Evolutionary conservation across 2,888 invertebrate genomes (phyloP).

Genomic region (Fissipunctia ypsillon): DNA sequence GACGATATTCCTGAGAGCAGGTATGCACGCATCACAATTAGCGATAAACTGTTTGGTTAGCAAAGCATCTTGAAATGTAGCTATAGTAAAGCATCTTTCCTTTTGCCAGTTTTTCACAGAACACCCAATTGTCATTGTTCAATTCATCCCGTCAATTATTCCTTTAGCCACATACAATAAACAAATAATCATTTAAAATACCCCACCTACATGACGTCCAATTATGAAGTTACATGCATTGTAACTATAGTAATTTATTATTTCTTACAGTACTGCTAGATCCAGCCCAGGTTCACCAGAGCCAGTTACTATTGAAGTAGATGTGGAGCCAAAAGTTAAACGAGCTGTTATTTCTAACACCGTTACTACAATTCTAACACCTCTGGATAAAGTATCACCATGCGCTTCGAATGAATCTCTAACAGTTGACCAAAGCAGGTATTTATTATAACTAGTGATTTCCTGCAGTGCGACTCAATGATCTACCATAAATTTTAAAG

Average conservation of each 20-base stretch:
- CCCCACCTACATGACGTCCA: neutral
- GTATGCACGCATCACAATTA: slow-evolving; percentile 77
- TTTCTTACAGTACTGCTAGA: slow-evolving; percentile 88
- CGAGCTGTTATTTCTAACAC: slow-evolving; percentile 78
- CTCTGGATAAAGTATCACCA: slow-evolving; percentile 91
- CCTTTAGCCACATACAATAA: neutral
- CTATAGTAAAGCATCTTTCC: slow-evolving; percentile 41
- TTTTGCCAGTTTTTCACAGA: slow-evolving; percentile 36
- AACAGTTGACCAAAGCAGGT: slow-evolving; percentile 93
- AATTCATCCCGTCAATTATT: slow-evolving; percentile 21
- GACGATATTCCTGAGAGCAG: slow-evolving; percentile 82
- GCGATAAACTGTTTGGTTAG: slow-evolving; percentile 57
- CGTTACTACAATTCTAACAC: slow-evolving; percentile 81
- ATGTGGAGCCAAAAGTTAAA: slow-evolving; percentile 80
- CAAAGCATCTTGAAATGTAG: slow-evolving; percentile 55
- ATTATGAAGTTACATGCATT: neutral
- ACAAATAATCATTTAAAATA: neutral
- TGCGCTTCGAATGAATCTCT: slow-evolving; percentile 96
- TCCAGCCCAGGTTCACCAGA: slow-evolving; percentile 93
- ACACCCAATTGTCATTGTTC: slow-evolving; percentile 13
- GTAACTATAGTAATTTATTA: slow-evolving; percentile 11
- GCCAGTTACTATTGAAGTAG: slow-evolving; percentile 72
- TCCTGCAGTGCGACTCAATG: neutral
- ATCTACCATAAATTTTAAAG: slow-evolving; percentile 11
- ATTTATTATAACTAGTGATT: slow-evolving; percentile 5